Evolutionary conservation across 2,888 invertebrate species (phyloP).

Genomic region (Polyploca ridens): DNA sequence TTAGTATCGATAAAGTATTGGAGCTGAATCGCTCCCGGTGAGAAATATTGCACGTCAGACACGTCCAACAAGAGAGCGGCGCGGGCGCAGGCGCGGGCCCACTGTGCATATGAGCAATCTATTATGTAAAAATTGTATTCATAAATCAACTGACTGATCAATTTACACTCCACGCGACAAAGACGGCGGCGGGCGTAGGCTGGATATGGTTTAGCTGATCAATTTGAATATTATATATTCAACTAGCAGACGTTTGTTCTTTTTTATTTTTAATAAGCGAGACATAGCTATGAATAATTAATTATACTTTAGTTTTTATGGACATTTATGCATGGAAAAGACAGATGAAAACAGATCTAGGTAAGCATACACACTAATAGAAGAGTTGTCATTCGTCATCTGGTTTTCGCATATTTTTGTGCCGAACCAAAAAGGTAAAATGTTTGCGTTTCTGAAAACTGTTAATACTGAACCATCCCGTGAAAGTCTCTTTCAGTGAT

Average conservation of each 20-base stretch:
- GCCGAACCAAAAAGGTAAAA: too few relatives aligned
- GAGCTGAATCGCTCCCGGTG: slow-evolving; percentile 15
- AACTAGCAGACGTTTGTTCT: neutral
- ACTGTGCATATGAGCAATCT: slow-evolving; percentile 35
- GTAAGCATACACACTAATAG: too few relatives aligned
- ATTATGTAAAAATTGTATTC: slow-evolving; percentile 59
- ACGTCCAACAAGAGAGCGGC: slow-evolving; percentile 23
- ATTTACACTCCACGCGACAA: slow-evolving; percentile 53
- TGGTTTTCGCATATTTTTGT: too few relatives aligned
- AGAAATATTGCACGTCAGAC: slow-evolving; percentile 44
- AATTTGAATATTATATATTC: slow-evolving; percentile 48
- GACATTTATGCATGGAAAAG: too few relatives aligned
- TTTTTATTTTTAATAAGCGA: neutral
- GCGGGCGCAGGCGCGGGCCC: slow-evolving; percentile 18
- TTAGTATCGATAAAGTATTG: slow-evolving; percentile 27
- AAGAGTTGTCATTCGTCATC: too few relatives aligned
- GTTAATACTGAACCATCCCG: too few relatives aligned
- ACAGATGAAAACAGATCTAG: too few relatives aligned
- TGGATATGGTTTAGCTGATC: slow-evolving; percentile 48
- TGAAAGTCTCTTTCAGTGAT: too few relatives aligned
- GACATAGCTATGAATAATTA: slow-evolving; percentile 22
- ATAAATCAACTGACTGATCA: slow-evolving; percentile 57
- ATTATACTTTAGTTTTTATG: neutral
- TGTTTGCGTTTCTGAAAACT: too few relatives aligned
- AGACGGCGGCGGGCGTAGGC: slow-evolving; percentile 46